A percentile compares a stretch with the other conserved stretches of the same genome.
Evolutionary conservation across 2,888 invertebrate species (phyloP).

Genomic region (Agapostemon virescens): DNA sequence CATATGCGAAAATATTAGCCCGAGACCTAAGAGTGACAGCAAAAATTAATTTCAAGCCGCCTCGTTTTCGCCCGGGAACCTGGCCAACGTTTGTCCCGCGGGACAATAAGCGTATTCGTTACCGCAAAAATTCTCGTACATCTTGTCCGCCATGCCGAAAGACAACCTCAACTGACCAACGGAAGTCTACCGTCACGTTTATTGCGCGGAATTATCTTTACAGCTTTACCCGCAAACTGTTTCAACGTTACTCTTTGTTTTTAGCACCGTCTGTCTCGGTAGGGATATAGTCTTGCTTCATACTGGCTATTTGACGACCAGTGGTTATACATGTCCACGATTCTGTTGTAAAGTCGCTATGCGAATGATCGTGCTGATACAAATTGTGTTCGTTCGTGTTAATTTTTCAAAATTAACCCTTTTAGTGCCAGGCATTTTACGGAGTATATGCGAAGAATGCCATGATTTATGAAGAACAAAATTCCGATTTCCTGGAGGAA

Average conservation of each 20-base stretch:
- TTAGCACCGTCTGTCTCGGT: neutral
- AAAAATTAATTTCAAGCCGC: conserved; percentile 59
- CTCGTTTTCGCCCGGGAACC: conserved; percentile 20
- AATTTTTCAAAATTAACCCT: too few species aligned
- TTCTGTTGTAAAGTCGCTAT: neutral
- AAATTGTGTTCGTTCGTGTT: too few species aligned
- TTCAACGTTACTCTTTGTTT: conserved; percentile 3
- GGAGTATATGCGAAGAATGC: too few species aligned
- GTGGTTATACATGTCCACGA: neutral
- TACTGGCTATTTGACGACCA: neutral
- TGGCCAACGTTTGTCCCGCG: neutral
- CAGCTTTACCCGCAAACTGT: neutral
- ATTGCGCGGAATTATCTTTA: conserved; percentile 18
- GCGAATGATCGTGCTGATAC: neutral
- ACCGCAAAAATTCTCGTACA: conserved; percentile 59
- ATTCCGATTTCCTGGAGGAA: too few species aligned
- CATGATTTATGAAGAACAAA: too few species aligned
- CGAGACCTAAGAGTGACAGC: conserved; percentile 33
- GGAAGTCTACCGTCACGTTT: neutral
- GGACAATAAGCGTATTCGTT: conserved; percentile 55
- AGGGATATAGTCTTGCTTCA: neutral
- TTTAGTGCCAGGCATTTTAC: too few species aligned
- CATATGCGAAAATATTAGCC: conserved; percentile 43
- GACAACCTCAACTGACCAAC: conserved; percentile 32
- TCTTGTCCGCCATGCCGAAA: conserved; percentile 22